phyloP scores from a whole-genome alignment of 2,888 invertebrate species.

The Dermolepida albohirtum region DNA sequence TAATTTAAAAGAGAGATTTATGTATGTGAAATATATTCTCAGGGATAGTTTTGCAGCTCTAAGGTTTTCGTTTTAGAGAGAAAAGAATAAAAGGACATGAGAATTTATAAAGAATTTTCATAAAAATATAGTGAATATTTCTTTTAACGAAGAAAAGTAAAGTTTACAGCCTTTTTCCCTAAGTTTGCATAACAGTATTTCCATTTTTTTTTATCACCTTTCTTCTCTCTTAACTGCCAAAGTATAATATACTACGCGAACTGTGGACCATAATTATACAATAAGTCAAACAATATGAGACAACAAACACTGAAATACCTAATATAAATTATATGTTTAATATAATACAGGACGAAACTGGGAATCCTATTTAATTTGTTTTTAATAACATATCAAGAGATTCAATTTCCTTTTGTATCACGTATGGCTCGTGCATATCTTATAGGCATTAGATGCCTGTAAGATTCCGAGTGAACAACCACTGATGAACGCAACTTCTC shows the following conservation, averaged over 20 bases:
- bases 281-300: conserved; percentile 14
- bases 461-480: too few relatives aligned
- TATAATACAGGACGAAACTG: conserved; percentile 22
- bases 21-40: conserved; percentile 23
- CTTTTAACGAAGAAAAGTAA: neutral
- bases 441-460: too few relatives aligned
- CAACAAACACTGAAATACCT: conserved; percentile 9
- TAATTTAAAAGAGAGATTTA: conserved; percentile 25
- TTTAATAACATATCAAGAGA: too few relatives aligned
- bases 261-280: conserved; percentile 31
- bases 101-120: too few relatives aligned
- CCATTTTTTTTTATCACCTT: neutral
- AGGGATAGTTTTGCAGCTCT: conserved; percentile 37
- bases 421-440: too few relatives aligned
- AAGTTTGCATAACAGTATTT: neutral
- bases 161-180: neutral
- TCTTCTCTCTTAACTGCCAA: conserved; percentile 30
- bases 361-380: too few relatives aligned
- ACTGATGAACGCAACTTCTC: too few relatives aligned
- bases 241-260: conserved; percentile 30
- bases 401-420: too few relatives aligned
- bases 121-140: too few relatives aligned
- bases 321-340: conserved; percentile 15
- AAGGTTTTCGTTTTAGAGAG: conserved; percentile 1
- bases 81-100: neutral